Base-by-base conservation (phyloP, 1,140 invertebrate species). In the Diprion similis region DNA sequence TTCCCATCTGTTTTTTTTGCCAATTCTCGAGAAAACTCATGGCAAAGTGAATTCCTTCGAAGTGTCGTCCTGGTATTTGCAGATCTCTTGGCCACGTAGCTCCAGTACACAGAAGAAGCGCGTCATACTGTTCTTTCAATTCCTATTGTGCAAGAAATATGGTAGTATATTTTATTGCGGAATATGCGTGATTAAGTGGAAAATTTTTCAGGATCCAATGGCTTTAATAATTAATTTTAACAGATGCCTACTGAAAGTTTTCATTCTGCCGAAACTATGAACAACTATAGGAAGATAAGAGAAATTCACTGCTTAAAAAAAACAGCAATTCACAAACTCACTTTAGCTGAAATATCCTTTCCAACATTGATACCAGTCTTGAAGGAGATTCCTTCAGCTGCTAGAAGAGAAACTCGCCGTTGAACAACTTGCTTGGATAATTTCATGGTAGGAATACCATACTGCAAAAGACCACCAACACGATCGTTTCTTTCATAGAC, bases 381-480 rank as follows among this genome's bases (percentile, higher is more conserved):
- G 88, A 99, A 99, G 24, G 89, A 88, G 67, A 99, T 94, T 10
- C 98, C 98, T 89, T 99, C 98, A 11, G 93, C 93, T 68, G 91
- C 90, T 88, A 99, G 90, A 37, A 99, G 89, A 78, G 96, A 92
- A 4, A 99, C 92, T 77, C 98, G 89, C 48, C 98, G 90, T 79
- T 97, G 94, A 1, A 99, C 96, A 73, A 98, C 95, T 76, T 94
- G 92, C 87, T 99, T 99, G 74, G 94, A 94, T 0, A 99, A 89
- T 88, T 99, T 99, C 97, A 99, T 99, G 0, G 96, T 97, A 46
- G 98, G 98, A 82, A 99, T 99, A 70, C 98, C 98, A 87, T 99
- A 99, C 82, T 98, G 95, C 10, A 99, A 89, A 8, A 99, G 90
- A 1, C 98, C 98, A 73, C 98, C 98, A 48, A 97, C 89, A 18